Percentiles rank a stretch among this genome's conserved stretches.
Conservation (phyloP, 2,797 vertebrate genomes). For the Halcyon chelicuti region DNA sequence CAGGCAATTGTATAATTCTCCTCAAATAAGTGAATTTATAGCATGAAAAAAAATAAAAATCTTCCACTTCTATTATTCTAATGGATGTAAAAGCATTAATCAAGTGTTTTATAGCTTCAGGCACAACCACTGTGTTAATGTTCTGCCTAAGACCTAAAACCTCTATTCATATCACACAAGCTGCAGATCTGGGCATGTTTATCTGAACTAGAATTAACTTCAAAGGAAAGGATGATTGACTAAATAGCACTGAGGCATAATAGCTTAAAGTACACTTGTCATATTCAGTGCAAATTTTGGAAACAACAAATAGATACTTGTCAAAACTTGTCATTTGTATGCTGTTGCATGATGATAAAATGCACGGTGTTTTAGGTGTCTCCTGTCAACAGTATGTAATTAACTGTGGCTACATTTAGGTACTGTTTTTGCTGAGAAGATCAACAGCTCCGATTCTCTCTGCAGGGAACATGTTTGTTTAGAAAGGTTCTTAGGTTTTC, state of each 20-base stretch:
- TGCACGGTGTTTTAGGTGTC: constrained; percentile 24
- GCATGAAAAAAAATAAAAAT: neutral
- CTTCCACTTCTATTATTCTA: neutral
- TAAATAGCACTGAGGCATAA: neutral
- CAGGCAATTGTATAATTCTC: neutral
- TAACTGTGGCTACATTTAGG: constrained; percentile 49
- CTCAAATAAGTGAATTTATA: neutral
- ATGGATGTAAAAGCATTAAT: constrained; percentile 20
- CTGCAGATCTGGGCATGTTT: neutral
- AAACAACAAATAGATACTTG: constrained; percentile 68
- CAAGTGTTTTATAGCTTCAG: neutral
- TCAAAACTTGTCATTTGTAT: constrained; percentile 68
- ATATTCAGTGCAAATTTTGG: constrained; percentile 28
- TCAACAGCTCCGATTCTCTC: constrained; percentile 28
- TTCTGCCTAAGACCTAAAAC: constrained; percentile 12
- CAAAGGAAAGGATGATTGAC: constrained; percentile 5
- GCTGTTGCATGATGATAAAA: constrained; percentile 35
- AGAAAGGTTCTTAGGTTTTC: constrained; percentile 22
- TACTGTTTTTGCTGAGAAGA: constrained; percentile 39
- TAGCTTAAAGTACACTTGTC: constrained; percentile 49
- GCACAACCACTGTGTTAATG: neutral
- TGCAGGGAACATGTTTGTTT: constrained; percentile 34
- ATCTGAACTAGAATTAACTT: constrained; percentile 29
- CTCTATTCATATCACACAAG: neutral
- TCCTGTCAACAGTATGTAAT: constrained; percentile 58